Conservation (phyloP, 1,140 invertebrate genomes). For the Phenacoccus solenopsis region DNA sequence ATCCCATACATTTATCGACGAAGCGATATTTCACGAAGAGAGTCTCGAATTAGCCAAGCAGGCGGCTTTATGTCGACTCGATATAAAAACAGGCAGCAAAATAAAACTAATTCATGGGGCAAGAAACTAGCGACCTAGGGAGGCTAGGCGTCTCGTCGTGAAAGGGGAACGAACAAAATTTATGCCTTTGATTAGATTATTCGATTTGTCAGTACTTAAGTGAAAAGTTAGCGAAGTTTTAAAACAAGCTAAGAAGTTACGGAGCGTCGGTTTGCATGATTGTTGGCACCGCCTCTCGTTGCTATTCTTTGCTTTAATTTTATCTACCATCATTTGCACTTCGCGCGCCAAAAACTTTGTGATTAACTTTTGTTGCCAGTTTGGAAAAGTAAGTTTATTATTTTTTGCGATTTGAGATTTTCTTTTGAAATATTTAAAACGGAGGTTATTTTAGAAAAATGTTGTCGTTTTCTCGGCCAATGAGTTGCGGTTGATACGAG, state of each 20-base stretch:
- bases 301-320: constrained; percentile 2
- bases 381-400: neutral
- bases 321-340: constrained; percentile 1
- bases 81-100: no score
- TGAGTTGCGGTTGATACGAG: no score
- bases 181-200: neutral
- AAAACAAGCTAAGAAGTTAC: neutral
- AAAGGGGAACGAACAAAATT: neutral
- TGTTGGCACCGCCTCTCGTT: neutral
- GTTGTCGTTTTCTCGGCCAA: no score
- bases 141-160: no score
- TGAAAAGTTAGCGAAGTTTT: constrained; percentile 2
- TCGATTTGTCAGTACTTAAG: constrained; percentile 1
- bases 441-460: no score
- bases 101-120: no score
- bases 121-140: no score
- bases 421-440: neutral
- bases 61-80: no score
- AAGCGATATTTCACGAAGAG: no score
- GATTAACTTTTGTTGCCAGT: neutral
- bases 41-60: no score
- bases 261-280: neutral
- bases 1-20: no score
- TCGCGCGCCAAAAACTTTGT: neutral
- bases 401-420: neutral